A percentile compares a stretch with the other conserved stretches of the same genome.
Conservation (phyloP, 64 coral and sea anemone genomes). For the Stichodactyla mertensii region DNA sequence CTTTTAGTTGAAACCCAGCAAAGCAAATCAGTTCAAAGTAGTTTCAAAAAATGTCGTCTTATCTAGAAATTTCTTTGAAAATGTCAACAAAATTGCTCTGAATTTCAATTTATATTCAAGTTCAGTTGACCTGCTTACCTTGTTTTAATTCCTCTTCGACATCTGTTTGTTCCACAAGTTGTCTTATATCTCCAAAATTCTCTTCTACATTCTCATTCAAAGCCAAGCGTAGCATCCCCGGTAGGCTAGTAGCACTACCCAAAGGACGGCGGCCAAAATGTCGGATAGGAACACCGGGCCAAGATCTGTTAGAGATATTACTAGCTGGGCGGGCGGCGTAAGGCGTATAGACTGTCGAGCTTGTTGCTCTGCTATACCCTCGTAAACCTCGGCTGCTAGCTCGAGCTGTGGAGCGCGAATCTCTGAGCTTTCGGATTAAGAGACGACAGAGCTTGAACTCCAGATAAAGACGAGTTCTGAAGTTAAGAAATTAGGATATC, state of each 20-base stretch:
- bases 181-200: background rate
- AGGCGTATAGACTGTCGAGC: constrained; percentile 46
- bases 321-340: constrained; percentile 48
- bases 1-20: too few relatives aligned
- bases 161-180: background rate
- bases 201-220: constrained; percentile 29
- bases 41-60: too few relatives aligned
- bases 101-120: background rate
- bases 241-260: constrained; percentile 88
- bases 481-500: background rate
- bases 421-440: constrained; percentile 74
- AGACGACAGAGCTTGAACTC: constrained; percentile 94
- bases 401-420: constrained; percentile 48
- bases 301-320: constrained; percentile 66
- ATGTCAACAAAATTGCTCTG: too few relatives aligned
- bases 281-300: constrained; percentile 60
- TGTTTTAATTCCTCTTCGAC: constrained; percentile 1
- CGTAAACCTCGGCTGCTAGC: constrained; percentile 74
- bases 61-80: too few relatives aligned
- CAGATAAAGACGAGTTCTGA: constrained; percentile 73
- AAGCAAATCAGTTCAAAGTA: too few relatives aligned
- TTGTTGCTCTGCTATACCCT: constrained; percentile 79
- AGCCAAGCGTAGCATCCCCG: constrained; percentile 67
- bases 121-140: background rate
- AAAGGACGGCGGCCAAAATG: constrained; percentile 76